Percentiles rank a stretch among this genome's conserved stretches.
Evolutionary conservation across 2,113 vertebrate genomes (phyloP).

Genomic region (Todiramphus chloris): DNA sequence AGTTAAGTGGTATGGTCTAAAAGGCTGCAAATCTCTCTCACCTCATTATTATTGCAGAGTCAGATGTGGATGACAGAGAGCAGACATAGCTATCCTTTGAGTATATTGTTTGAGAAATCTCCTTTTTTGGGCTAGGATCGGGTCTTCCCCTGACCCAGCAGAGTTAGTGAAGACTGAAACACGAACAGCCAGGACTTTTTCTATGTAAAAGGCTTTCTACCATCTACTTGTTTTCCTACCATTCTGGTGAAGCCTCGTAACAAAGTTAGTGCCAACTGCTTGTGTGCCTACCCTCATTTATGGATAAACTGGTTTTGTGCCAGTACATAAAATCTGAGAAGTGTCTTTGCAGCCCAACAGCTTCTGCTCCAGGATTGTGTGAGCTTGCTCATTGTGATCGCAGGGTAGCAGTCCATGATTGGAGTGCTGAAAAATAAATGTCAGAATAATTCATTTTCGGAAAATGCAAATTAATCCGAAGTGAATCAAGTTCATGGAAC

Average conservation of each 20-base stretch:
- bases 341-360: background rate
- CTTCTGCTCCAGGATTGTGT: background rate
- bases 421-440: constrained; percentile 38
- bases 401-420: constrained; percentile 6
- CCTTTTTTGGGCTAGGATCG: background rate
- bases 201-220: background rate
- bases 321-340: background rate
- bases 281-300: background rate
- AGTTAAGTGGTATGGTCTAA: background rate
- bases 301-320: background rate
- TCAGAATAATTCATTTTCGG: background rate
- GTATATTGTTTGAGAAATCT: background rate
- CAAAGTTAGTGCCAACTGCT: background rate
- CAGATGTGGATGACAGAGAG: constrained; percentile 22
- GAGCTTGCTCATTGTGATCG: accelerated
- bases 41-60: constrained; percentile 11
- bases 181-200: background rate
- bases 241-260: background rate
- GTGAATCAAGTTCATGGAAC: background rate
- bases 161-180: background rate
- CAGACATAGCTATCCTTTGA: constrained; percentile 31
- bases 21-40: constrained; percentile 51
- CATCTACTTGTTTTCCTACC: background rate
- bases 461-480: constrained; percentile 9
- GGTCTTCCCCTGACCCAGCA: constrained; percentile 23